These are phyloP conservation scores for Phasianus colchicus DNA, from an alignment of 2,113 vertebrate species.

Conservation along the genomic window DNA sequence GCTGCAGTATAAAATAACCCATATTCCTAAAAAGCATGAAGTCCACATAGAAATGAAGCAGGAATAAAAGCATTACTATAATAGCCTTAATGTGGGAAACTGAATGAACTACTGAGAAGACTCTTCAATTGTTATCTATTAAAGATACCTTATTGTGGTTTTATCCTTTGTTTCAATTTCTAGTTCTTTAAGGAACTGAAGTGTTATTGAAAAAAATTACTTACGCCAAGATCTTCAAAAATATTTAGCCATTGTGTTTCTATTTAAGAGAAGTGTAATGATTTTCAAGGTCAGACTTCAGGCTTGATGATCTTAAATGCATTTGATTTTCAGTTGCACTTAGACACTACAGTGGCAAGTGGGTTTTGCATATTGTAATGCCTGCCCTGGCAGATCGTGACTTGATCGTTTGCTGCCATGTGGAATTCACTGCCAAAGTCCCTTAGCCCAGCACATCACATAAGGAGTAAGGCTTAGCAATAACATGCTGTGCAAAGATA, in stretches of 20 bases:
- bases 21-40: neutral
- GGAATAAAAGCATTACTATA: neutral
- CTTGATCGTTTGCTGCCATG: neutral
- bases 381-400: neutral
- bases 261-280: neutral
- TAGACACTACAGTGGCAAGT: neutral
- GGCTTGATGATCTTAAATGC: neutral
- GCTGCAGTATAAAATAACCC: neutral
- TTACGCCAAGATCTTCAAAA: neutral
- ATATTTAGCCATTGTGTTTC: neutral
- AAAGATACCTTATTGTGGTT: neutral
- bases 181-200: neutral
- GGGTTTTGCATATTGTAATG: neutral
- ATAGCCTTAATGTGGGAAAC: neutral
- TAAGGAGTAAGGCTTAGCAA: neutral
- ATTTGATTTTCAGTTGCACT: neutral
- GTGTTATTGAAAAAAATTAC: neutral
- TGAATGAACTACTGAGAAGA: neutral
- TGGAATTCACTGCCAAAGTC: neutral
- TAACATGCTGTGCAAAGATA: neutral
- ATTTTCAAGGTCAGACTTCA: neutral
- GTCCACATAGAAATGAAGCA: neutral
- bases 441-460: neutral
- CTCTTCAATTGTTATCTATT: neutral
- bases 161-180: neutral